A percentile compares a stretch with the other conserved stretches of the same genome.
phyloP scores from a whole-genome alignment of 2,113 vertebrate genomes.

The Onychorhynchus coronatus region DNA sequence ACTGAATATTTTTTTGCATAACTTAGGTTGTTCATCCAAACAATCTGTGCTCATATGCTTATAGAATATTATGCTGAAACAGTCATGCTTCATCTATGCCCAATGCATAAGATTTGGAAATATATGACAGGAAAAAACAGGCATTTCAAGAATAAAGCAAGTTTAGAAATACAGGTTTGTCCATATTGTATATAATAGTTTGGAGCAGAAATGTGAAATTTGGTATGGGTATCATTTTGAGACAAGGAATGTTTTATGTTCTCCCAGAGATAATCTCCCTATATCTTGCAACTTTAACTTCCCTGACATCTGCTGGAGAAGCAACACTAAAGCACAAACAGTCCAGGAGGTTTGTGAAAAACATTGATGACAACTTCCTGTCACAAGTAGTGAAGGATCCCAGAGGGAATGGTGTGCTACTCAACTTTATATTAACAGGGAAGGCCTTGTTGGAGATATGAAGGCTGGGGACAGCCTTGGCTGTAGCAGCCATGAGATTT shows the following conservation, averaged over 20 bases:
- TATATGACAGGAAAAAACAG: neutral
- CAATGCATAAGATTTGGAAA: neutral
- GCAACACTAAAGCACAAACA: neutral
- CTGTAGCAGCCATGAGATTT: neutral
- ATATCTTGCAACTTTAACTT: neutral
- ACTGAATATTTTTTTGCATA: conserved; percentile 4
- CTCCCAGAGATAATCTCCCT: neutral
- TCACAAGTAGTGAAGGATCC: neutral
- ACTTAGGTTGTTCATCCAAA: neutral
- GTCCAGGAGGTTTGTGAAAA: accelerated
- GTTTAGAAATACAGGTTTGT: neutral
- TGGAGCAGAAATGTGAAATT: neutral
- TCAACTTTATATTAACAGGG: neutral
- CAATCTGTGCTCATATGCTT: neutral
- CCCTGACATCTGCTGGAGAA: neutral
- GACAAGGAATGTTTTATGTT: neutral
- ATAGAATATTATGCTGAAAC: neutral
- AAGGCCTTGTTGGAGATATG: neutral
- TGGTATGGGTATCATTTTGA: neutral
- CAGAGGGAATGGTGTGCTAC: neutral
- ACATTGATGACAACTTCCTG: too few relatives aligned
- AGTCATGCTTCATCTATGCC: neutral
- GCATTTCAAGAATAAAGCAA: neutral
- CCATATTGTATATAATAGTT: neutral
- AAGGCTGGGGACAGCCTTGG: neutral